These are phyloP conservation scores for Hirundichthys speculiger DNA, from an alignment of 2,113 vertebrate species.

Conservation along the genomic window DNA sequence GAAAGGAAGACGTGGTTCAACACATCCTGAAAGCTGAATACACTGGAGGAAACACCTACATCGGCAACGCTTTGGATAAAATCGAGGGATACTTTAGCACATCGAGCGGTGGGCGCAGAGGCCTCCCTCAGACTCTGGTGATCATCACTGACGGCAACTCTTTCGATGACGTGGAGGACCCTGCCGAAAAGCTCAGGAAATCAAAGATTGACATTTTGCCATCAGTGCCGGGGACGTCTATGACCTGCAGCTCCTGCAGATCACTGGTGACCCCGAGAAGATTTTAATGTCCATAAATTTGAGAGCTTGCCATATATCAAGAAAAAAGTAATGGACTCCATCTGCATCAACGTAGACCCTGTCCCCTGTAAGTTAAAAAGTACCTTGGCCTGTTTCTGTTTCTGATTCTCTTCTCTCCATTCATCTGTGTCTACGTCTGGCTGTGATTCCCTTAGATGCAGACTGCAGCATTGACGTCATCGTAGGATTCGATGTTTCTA, in stretches of 20 bases:
- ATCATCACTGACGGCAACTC: slow-evolving; percentile 76
- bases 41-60: neutral
- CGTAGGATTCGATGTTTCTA: slow-evolving; percentile 83
- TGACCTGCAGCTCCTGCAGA: slow-evolving; percentile 57
- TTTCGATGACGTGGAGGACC: slow-evolving; percentile 38
- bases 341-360: slow-evolving; percentile 37
- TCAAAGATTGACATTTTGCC: slow-evolving; percentile 55
- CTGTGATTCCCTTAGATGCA: slow-evolving; percentile 19
- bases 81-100: slow-evolving; percentile 58
- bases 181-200: slow-evolving; percentile 42
- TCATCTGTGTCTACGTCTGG: neutral
- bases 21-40: slow-evolving; percentile 11
- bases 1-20: slow-evolving; percentile 15
- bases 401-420: no score
- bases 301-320: slow-evolving; percentile 30
- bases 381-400: no score
- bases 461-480: slow-evolving; percentile 81
- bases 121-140: slow-evolving; percentile 71
- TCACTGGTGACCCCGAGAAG: slow-evolving; percentile 40
- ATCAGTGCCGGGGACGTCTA: slow-evolving; percentile 61
- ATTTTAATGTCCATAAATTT: slow-evolving; percentile 59
- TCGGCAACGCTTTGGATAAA: slow-evolving; percentile 59
- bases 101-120: slow-evolving; percentile 49
- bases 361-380: no score
- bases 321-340: slow-evolving; percentile 35